Evolutionary conservation across 2,113 vertebrate species (phyloP).

Genomic region (Condylura cristata): DNA sequence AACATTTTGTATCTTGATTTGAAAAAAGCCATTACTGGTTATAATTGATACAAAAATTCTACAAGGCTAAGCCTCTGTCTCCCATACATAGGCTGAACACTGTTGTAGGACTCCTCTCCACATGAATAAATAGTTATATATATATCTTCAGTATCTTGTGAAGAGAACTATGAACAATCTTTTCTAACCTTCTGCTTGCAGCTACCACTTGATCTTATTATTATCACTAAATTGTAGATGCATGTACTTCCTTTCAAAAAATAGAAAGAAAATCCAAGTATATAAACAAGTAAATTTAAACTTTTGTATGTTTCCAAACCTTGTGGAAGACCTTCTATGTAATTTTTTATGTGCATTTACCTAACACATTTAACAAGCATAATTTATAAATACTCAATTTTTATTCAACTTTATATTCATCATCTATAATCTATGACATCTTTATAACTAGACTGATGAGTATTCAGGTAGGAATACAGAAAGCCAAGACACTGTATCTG

Average conservation of each 20-base stretch:
- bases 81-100: not conserved
- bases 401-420: not conserved
- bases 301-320: not conserved
- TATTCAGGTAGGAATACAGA: not conserved
- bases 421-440: not conserved
- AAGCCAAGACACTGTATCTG: not conserved
- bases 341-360: constrained; percentile 25
- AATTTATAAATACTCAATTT: constrained; percentile 27
- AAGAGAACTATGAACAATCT: not conserved
- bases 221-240: not conserved
- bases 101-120: not conserved
- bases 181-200: constrained; percentile 11
- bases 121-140: not conserved
- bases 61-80: not conserved
- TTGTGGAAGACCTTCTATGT: not conserved
- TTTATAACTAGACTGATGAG: constrained; percentile 12
- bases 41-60: constrained; percentile 30
- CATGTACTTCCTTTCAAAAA: constrained; percentile 2
- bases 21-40: constrained; percentile 40
- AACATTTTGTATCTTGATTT: constrained; percentile 31
- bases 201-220: constrained; percentile 6
- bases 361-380: constrained; percentile 17
- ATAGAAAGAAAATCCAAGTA: not conserved
- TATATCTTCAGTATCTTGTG: not conserved
- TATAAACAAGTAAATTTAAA: constrained; percentile 11